These are phyloP conservation scores for Malacoraja senta DNA, from an alignment of 2,797 vertebrate genomes.

Conservation along the genomic window DNA sequence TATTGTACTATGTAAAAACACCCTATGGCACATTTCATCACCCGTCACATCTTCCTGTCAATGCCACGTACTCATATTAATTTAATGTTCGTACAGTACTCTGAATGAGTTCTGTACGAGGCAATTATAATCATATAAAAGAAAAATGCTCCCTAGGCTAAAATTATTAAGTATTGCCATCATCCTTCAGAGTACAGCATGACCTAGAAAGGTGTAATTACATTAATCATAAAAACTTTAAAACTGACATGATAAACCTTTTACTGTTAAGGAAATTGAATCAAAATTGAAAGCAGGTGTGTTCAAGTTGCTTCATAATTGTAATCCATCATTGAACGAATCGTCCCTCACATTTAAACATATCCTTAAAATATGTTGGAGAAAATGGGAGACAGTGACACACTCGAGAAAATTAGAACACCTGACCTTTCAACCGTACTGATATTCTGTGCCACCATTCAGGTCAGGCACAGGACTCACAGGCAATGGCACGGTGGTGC, in stretches of 20 bases:
- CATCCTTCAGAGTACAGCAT: background rate
- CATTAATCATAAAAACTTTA: background rate
- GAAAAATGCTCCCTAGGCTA: background rate
- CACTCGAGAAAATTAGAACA: background rate
- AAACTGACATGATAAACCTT: background rate
- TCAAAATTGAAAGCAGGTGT: constrained; percentile 1
- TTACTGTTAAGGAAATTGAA: background rate
- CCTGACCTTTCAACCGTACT: background rate
- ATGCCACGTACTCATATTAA: background rate
- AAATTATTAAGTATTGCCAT: background rate
- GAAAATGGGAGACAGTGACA: background rate
- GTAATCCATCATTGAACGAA: background rate
- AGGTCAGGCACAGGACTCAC: background rate
- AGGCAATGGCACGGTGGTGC: background rate
- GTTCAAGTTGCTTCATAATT: background rate
- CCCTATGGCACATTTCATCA: background rate
- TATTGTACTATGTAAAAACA: background rate
- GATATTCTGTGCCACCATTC: background rate
- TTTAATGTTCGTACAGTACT: background rate
- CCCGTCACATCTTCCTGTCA: background rate
- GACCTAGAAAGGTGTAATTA: background rate
- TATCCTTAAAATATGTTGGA: background rate
- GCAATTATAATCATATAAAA: background rate
- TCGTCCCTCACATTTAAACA: background rate
- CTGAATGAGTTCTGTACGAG: background rate